Base-by-base conservation (phyloP, 2,888 invertebrate species). In the Drosophila koepferae region DNA sequence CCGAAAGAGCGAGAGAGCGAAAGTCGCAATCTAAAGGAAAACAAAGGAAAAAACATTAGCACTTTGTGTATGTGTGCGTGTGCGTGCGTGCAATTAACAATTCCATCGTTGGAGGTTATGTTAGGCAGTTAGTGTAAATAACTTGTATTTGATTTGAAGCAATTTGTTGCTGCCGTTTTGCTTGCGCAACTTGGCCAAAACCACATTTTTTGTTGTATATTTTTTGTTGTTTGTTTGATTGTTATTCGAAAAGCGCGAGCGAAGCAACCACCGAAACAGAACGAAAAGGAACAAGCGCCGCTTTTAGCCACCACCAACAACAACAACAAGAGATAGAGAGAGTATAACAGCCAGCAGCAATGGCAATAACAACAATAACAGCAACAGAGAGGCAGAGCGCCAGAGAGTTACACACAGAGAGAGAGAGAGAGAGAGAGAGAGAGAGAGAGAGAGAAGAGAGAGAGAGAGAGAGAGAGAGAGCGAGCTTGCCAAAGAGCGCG, bases 41-140 rank as follows among this genome's bases (percentile, higher is more conserved):
- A 83, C 77, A 80, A 82, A 76, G 80, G 69, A 77, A 77, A 48
- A 75, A 80, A 82, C 55, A 70, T 49, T 18, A 48, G 18, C 53
- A 40, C 36, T 36, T 38, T 20, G 46, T 82, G 67, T 66, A 5
- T 28, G 28, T 28, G 28, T 28, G 4, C 6, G 28, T 59, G 68
- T 60, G 64, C 55, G 73, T 55, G 43, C 46, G 55, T 61, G 69
- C 75, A 74, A 68, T 58, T 71, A 63, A 58, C 77, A 76, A 63
- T 67, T 67, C 44, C 44, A 40, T 60, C 63, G 75, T 63, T 77
- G 48, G 51, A 77, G 73, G 74, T 78, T 81, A 78, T 72, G 78
- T 77, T 72, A 36, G 61, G 62, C 60, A 54, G 28, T 49, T 61
- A 66, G 60, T 80, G 77, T 80, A 72, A 80, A 77, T 77, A 80